Evolutionary conservation across 2,797 vertebrate species (phyloP), one percentile per base, ranked within the genome.

Genomic region (Silurus aristotelis): DNA sequence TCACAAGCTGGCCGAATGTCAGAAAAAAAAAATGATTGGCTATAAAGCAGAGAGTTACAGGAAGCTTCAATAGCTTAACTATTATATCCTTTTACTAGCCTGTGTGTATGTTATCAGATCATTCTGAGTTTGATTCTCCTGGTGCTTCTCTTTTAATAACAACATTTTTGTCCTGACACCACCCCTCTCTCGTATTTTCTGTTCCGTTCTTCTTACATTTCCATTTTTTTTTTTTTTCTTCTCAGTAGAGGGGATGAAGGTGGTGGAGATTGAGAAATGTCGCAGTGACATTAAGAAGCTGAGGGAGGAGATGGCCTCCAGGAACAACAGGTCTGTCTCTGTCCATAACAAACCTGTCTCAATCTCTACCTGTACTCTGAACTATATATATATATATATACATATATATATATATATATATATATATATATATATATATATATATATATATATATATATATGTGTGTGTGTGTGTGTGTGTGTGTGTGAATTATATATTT

Each of bases 201-300:
- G 15, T 48, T 31, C 63, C 75, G 12, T 84, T 22, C 56, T 67
- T 70, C 63, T 80, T n/a, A 60, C 38, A 66, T 38, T 38, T 38
- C 38, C 38, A 38, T 68, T 17, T 68, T 27, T 19, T 13, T 15
- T 46, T 22, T 25, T 27, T 31, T 61, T 22, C 67, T 58, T 15
- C 17, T 82, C 93, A 99, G 98, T 97, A 95, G 98, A 99, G 94
- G 97, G 97, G 84, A 94, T 98, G 90, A 99, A 97, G 93, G 96
- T 97, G 88, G 96, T 97, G 94, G 98, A 99, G 94, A 98, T 99
- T 0, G 97, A 99, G 93, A 98, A 98, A 94, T 99, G 97, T 95
- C 96, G 96, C 90, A 97, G 94, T 14, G 97, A 99, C 92, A 97
- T 99, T 91, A 97, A 96, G 91, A 97, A 97, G 92, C 96, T 99